Percentiles rank a stretch among this genome's conserved stretches.
phyloP scores from a whole-genome alignment of 2,113 vertebrate species.

The Panthera tigris region DNA sequence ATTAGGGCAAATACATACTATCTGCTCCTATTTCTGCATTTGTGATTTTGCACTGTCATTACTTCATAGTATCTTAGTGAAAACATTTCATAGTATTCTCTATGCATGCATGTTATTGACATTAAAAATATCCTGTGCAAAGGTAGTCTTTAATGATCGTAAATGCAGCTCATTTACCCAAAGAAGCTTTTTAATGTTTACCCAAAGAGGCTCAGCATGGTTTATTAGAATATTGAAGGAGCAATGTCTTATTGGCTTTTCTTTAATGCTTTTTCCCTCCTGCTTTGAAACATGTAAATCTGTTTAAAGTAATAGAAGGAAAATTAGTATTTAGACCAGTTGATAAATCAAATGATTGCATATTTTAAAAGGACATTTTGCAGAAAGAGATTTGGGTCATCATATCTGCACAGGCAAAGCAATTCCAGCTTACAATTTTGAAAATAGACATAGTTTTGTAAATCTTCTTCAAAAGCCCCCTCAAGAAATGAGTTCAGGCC shows the following conservation, averaged over 20 bases:
- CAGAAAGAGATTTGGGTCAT: slow-evolving; percentile 34
- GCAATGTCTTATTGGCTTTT: slow-evolving; percentile 32
- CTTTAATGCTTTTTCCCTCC: neutral
- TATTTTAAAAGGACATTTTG: slow-evolving; percentile 39
- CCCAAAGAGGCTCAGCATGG: neutral
- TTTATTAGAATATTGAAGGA: slow-evolving; percentile 51
- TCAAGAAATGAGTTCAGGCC: slow-evolving; percentile 4
- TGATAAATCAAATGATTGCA: slow-evolving; percentile 36
- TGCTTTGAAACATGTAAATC: slow-evolving; percentile 51
- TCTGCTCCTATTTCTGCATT: neutral
- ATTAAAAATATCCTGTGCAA: slow-evolving; percentile 53
- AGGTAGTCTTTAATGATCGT: slow-evolving; percentile 71
- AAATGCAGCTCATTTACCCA: slow-evolving; percentile 45
- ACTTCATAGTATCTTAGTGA: slow-evolving; percentile 20
- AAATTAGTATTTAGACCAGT: slow-evolving; percentile 16
- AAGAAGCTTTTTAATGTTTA: slow-evolving; percentile 44
- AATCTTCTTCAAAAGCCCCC: slow-evolving; percentile 1
- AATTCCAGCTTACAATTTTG: neutral
- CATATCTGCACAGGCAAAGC: neutral
- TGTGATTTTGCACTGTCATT: neutral
- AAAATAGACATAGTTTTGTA: slow-evolving; percentile 20
- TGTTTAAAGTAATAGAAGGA: slow-evolving; percentile 41
- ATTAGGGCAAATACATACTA: neutral
- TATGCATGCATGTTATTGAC: neutral
- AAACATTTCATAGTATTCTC: slow-evolving; percentile 42